Evolutionary conservation across 2,797 vertebrate species (phyloP).

Genomic region (Dermochelys coriacea): DNA sequence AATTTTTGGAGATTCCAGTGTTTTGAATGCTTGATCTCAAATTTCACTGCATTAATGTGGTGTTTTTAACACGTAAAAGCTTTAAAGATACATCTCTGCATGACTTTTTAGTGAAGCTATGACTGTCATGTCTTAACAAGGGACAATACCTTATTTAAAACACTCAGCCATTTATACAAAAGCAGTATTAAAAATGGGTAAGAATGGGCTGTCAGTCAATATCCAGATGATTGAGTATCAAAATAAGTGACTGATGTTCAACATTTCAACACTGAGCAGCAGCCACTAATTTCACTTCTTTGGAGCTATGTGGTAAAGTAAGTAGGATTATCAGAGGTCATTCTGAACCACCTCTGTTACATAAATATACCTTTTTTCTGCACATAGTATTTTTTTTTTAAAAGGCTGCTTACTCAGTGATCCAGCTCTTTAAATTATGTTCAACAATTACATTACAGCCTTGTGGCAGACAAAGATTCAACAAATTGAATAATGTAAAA

Average conservation of each 20-base stretch:
- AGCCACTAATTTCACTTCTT: conserved; percentile 26
- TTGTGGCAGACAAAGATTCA: conserved; percentile 58
- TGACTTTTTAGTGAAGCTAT: conserved; percentile 17
- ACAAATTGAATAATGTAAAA: conserved; percentile 66
- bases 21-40: not conserved
- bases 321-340: conserved; percentile 35
- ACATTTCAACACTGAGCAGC: conserved; percentile 22
- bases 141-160: conserved; percentile 61
- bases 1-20: conserved; percentile 27
- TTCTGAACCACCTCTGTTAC: conserved; percentile 17
- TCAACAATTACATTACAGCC: conserved; percentile 59
- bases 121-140: not conserved
- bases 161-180: conserved; percentile 45
- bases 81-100: not conserved
- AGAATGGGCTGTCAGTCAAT: conserved; percentile 67
- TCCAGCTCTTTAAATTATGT: conserved; percentile 52
- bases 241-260: conserved; percentile 36
- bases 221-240: conserved; percentile 50
- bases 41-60: not conserved
- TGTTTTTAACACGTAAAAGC: not conserved
- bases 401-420: conserved; percentile 24
- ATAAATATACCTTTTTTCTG: not conserved
- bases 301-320: conserved; percentile 7
- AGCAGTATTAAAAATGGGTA: conserved; percentile 44
- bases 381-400: conserved; percentile 11